Evolutionary conservation across 2,113 vertebrate genomes (phyloP).

Genomic region (Desmodus rotundus): DNA sequence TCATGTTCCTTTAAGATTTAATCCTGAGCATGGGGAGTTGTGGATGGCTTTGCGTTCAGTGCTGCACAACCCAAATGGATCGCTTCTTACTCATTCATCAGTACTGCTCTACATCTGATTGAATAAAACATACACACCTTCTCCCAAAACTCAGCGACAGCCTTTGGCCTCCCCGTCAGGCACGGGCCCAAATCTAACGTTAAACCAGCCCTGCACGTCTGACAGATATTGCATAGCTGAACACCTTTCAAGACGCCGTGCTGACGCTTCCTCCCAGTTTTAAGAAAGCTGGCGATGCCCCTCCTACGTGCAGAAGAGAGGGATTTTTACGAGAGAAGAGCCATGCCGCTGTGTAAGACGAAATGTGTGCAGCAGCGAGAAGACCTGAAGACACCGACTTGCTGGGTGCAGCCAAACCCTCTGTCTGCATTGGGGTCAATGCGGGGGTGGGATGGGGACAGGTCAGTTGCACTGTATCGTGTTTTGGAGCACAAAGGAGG

Average conservation of each 20-base stretch:
- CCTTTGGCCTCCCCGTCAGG: neutral
- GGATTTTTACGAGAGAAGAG: neutral
- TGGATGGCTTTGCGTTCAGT: neutral
- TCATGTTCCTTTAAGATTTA: neutral
- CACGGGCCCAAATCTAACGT: neutral
- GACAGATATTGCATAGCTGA: neutral
- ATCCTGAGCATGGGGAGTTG: neutral
- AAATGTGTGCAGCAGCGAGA: neutral
- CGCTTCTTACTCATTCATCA: neutral
- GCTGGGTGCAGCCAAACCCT: neutral
- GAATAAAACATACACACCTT: neutral
- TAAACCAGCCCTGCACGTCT: neutral
- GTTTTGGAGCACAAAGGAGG: neutral
- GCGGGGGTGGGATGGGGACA: neutral
- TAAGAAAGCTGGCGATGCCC: neutral
- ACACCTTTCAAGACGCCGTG: neutral
- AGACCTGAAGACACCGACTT: accelerated
- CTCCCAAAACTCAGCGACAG: neutral
- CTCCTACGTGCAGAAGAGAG: neutral
- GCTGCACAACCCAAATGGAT: neutral
- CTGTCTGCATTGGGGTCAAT: neutral
- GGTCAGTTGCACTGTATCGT: neutral
- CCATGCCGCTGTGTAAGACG: neutral
- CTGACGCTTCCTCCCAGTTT: neutral
- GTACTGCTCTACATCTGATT: neutral